phyloP scores from a whole-genome alignment of 2,888 invertebrate species.

The Eristalis arbustorum region DNA sequence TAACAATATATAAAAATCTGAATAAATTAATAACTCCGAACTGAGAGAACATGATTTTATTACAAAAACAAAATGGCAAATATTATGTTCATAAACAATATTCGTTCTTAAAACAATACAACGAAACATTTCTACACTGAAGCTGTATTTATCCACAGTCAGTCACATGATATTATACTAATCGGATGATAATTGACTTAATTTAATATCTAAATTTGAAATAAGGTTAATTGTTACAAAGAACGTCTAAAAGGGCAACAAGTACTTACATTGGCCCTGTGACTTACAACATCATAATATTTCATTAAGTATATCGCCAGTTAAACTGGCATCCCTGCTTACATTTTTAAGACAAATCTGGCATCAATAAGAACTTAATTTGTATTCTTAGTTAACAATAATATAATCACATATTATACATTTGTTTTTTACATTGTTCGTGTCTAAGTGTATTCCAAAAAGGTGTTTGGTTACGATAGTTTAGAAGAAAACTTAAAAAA shows the following conservation, averaged over 20 bases:
- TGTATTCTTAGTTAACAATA: conserved; percentile 44
- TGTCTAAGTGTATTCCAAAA: conserved; percentile 66
- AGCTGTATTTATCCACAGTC: not conserved
- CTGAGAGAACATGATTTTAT: not conserved
- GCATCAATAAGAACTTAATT: conserved; percentile 40
- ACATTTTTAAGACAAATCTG: conserved; percentile 36
- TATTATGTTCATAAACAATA: no score
- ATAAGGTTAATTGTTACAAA: conserved; percentile 52
- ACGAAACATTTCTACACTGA: not conserved
- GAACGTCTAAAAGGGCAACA: conserved; percentile 19
- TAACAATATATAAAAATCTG: not conserved
- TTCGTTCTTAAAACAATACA: no score
- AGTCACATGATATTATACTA: no score
- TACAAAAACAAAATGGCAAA: not conserved
- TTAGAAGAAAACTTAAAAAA: conserved; percentile 23
- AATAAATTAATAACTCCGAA: no score
- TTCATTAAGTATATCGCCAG: conserved; percentile 39
- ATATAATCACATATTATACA: not conserved
- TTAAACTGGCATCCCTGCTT: conserved; percentile 65
- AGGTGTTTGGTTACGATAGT: conserved; percentile 65
- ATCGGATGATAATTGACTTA: not conserved
- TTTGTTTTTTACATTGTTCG: conserved; percentile 49
- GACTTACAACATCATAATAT: conserved; percentile 66
- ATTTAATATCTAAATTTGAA: not conserved
- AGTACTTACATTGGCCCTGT: conserved; percentile 46